Percentiles rank a stretch among this genome's conserved stretches.
These are phyloP conservation scores for Hydrolagus colliei DNA, from an alignment of 2,797 vertebrate genomes.

Conservation along the genomic window DNA sequence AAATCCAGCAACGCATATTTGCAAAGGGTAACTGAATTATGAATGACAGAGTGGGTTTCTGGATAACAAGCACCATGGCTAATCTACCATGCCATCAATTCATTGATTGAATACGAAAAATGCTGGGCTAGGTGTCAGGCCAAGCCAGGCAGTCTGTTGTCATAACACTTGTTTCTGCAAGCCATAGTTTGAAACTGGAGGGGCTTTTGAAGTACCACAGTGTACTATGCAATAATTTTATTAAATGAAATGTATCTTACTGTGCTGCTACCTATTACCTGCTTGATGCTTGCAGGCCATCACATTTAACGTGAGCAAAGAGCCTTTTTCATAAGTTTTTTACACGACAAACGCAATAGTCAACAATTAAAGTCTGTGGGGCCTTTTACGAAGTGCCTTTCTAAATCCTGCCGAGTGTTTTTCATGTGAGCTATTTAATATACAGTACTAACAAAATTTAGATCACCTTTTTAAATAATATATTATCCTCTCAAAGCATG, in stretches of 20 bases:
- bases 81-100: neutral
- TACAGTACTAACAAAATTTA: constrained; percentile 6
- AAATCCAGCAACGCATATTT: neutral
- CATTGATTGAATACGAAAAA: neutral
- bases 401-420: neutral
- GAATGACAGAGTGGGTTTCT: neutral
- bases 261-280: constrained; percentile 30
- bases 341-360: too few relatives aligned
- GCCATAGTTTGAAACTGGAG: neutral
- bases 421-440: neutral
- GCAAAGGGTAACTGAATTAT: neutral
- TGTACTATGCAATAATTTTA: constrained; percentile 26
- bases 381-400: neutral
- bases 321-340: constrained; percentile 7
- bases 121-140: neutral
- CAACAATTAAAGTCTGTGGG: neutral
- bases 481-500: neutral
- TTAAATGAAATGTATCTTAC: constrained; percentile 13
- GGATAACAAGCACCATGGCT: neutral
- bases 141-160: neutral
- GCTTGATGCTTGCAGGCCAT: constrained; percentile 24
- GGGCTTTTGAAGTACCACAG: constrained; percentile 6
- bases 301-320: constrained; percentile 22
- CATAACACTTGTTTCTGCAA: constrained; percentile 1
- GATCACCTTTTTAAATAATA: neutral